Evolutionary conservation across 2,113 vertebrate genomes (phyloP).

Genomic region (Catharus fuscescens): DNA sequence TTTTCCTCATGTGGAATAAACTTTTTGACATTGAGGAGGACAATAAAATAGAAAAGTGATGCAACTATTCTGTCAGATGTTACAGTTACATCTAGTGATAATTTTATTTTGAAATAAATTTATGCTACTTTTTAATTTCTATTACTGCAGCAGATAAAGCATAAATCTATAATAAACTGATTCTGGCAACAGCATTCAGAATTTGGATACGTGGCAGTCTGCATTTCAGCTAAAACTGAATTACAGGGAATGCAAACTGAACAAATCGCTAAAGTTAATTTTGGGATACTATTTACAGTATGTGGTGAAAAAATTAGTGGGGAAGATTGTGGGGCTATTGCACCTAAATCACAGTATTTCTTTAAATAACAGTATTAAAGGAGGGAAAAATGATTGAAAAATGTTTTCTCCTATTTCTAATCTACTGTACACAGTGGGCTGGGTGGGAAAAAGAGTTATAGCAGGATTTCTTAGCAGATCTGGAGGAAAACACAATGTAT

Average conservation of each 20-base stretch:
- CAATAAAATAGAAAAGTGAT: background rate
- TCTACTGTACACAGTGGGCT: background rate
- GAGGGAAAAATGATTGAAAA: background rate
- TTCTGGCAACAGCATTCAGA: background rate
- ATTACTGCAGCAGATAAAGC: background rate
- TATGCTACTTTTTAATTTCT: background rate
- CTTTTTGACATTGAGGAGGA: background rate
- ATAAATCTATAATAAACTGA: background rate
- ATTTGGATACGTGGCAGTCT: background rate
- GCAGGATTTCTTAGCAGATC: background rate
- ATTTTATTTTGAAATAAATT: background rate
- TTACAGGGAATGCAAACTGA: background rate
- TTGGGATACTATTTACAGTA: background rate
- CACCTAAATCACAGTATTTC: background rate
- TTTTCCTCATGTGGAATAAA: background rate
- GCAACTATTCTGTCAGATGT: background rate
- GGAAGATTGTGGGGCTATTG: background rate
- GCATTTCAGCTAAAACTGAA: background rate
- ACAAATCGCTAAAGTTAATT: background rate
- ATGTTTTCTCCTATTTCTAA: background rate
- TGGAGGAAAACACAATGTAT: background rate
- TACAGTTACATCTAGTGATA: background rate
- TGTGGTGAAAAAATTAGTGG: background rate
- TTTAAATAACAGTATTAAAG: background rate
- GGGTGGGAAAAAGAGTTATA: background rate